A percentile compares a stretch with the other conserved stretches of the same genome.
phyloP scores from a whole-genome alignment of 2,888 invertebrate genomes.

The Sceliomorpha sp. region DNA sequence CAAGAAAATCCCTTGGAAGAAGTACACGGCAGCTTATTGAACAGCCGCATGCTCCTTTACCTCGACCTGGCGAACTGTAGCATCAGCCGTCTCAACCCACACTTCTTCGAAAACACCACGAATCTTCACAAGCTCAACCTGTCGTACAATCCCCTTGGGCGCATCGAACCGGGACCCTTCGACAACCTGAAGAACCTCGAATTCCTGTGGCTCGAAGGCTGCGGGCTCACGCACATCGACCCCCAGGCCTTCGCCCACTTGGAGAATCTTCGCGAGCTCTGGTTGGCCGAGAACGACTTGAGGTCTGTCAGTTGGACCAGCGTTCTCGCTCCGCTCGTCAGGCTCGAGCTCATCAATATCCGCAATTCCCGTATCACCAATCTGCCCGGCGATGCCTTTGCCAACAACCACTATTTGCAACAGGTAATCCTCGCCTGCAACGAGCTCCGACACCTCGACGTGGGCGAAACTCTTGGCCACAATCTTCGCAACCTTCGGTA shows the following conservation, averaged over 20 bases:
- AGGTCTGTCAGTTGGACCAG: constrained; percentile 83
- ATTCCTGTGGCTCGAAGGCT: constrained; percentile 84
- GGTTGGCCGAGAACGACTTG: constrained; percentile 84
- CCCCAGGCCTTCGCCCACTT: constrained; percentile 83
- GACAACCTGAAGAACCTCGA: constrained; percentile 85
- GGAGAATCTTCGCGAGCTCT: constrained; percentile 84
- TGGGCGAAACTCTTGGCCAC: constrained; percentile 84
- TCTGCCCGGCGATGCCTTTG: constrained; percentile 85
- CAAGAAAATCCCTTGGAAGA: constrained; percentile 85
- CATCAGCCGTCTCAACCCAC: constrained; percentile 82
- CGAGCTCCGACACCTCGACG: constrained; percentile 84
- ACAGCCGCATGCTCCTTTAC: constrained; percentile 85
- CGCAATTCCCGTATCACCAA: constrained; percentile 83
- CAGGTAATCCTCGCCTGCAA: constrained; percentile 85
- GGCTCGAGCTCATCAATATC: constrained; percentile 85
- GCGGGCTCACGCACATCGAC: constrained; percentile 83
- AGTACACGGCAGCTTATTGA: constrained; percentile 85
- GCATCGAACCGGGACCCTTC: constrained; percentile 83
- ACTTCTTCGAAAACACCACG: constrained; percentile 86
- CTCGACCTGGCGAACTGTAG: constrained; percentile 86
- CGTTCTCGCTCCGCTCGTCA: constrained; percentile 83
- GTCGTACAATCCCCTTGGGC: constrained; percentile 85
- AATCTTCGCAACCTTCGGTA: constrained; percentile 85
- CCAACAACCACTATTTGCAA: constrained; percentile 84
- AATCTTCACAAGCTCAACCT: constrained; percentile 86